Conservation (phyloP, 2,797 vertebrate species). For the Sebastes oblongus region DNA sequence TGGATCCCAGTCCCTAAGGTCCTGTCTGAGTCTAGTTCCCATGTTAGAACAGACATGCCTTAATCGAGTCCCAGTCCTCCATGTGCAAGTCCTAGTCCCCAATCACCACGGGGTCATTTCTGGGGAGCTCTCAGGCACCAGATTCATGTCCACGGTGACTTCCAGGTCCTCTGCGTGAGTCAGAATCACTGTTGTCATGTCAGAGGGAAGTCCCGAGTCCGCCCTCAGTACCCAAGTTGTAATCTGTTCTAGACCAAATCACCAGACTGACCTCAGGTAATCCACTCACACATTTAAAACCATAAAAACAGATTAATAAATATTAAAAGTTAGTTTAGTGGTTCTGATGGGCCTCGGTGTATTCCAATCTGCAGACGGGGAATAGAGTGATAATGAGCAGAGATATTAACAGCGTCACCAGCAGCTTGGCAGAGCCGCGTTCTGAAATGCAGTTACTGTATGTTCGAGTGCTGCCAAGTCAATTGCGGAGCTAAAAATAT, state of each 20-base stretch:
- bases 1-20: not conserved
- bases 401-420: not conserved
- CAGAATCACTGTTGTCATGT: too few relatives aligned
- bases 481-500: slow-evolving; percentile 18
- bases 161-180: too few relatives aligned
- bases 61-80: not conserved
- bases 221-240: too few relatives aligned
- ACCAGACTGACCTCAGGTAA: not conserved
- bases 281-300: not conserved
- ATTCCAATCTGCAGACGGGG: not conserved
- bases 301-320: not conserved
- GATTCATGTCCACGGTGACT: too few relatives aligned
- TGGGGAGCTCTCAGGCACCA: too few relatives aligned
- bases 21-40: not conserved
- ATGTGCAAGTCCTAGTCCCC: too few relatives aligned
- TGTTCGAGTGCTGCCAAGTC: slow-evolving; percentile 1
- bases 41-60: not conserved
- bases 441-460: not conserved
- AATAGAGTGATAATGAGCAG: not conserved
- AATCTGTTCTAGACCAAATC: too few relatives aligned
- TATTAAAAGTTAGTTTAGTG: not conserved
- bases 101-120: too few relatives aligned
- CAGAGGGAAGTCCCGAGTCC: too few relatives aligned
- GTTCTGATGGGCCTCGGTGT: not conserved
- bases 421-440: not conserved